Evolutionary conservation across 2,797 vertebrate species (phyloP), one percentile per base, ranked within the genome.

Genomic region (Rhabdophis nuchalis): DNA sequence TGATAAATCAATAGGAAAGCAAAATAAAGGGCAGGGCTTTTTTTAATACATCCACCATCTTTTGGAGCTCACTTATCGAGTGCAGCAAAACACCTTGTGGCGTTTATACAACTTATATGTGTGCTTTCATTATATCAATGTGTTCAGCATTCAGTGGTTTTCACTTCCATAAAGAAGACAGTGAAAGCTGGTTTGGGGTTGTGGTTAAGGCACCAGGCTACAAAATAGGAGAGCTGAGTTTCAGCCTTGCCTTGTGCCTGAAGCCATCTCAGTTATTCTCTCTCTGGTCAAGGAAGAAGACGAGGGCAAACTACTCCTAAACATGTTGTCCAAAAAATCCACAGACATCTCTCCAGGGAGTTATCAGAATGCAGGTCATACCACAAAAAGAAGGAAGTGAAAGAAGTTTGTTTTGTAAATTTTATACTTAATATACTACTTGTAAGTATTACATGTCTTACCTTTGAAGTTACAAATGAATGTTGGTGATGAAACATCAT

Each of bases 381-480:
- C 27, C 46, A 12, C 50, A 50, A 64, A 64, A 64, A n/a, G 23
- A 85, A 85, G 23, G 20, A 85, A 52, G 1, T 7, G 46, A 54
- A 53, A 41, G 46, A 86, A 29, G 3, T 5, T 52, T n/a, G 13
- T n/a, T 53, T 52, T 68, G n/a, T 32, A 32, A 68, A 6, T 32
- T 68, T 68, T 32, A 32, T 68, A 32, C n/a, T 64, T 14, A n/a
- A 27, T 41, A 41, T 36, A 57, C 25, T 88, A 23, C 58, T 41
- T 87, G 56, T 18, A 93, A 46, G 52, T 82, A 5, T 68, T 68
- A 32, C 2, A 68, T 32, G 41, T 95, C 92, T 97, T 98, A 99
- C 99, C 98, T 99, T 99, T 7, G 98, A 99, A 61, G 98, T 95
- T 87, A 99, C 97, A 97, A 99, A 99, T 54, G 98, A 98, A 41